Percentiles rank a stretch among this genome's conserved stretches.
Evolutionary conservation across 2,888 invertebrate genomes (phyloP).

Genomic region (Agonopterix subpropinquella): DNA sequence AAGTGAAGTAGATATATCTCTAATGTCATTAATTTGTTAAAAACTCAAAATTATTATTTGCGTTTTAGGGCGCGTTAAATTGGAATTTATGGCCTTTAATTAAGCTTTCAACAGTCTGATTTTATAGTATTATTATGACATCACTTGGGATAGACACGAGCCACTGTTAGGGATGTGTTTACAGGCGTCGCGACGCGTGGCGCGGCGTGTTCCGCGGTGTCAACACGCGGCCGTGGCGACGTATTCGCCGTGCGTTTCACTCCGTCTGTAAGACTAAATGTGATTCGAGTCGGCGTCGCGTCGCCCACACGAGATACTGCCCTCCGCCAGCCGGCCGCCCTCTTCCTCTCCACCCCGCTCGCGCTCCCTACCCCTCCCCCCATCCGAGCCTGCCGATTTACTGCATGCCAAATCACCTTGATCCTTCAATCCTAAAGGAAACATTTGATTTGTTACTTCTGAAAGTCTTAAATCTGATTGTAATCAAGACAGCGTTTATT

Average conservation of each 20-base stretch:
- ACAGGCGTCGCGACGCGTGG: slow-evolving; percentile 10
- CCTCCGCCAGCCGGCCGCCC: slow-evolving; percentile 39
- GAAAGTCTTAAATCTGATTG: too few species aligned
- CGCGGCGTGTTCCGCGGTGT: slow-evolving; percentile 19
- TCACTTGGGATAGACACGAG: too few species aligned
- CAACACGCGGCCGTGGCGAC: slow-evolving; percentile 19
- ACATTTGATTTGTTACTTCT: background rate
- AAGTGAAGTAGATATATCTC: background rate
- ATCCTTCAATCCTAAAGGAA: slow-evolving; percentile 2
- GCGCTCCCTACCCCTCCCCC: slow-evolving; percentile 31
- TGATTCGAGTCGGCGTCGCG: slow-evolving; percentile 45
- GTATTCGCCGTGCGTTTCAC: slow-evolving; percentile 42
- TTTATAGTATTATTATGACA: too few species aligned
- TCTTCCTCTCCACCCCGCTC: slow-evolving; percentile 36
- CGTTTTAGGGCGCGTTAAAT: too few species aligned
- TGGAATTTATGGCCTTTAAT: too few species aligned
- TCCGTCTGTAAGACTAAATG: slow-evolving; percentile 52
- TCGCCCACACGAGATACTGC: slow-evolving; percentile 38
- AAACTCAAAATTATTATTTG: too few species aligned
- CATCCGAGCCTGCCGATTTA: slow-evolving; percentile 4
- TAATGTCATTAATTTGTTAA: too few species aligned
- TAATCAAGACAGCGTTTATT: too few species aligned
- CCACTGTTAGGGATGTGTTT: too few species aligned
- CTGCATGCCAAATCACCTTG: slow-evolving; percentile 9
- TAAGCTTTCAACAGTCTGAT: too few species aligned